Evolutionary conservation across 2,888 invertebrate species (phyloP).

Genomic region (Callyntrura sp.): DNA sequence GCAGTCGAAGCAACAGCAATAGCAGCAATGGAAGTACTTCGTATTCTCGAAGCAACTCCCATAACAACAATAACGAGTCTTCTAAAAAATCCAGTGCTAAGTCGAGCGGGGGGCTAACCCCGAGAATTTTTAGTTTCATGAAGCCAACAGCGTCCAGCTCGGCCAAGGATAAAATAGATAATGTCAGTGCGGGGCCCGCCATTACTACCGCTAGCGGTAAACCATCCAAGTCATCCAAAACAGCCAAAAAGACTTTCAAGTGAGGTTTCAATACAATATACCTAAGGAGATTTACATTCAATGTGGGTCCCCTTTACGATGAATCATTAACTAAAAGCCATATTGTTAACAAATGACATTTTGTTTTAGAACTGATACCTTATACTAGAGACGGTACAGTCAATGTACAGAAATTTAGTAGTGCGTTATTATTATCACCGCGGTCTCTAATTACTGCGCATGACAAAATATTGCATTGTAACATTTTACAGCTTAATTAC

Average conservation of each 20-base stretch:
- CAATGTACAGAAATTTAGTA: too few species aligned
- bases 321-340: too few species aligned
- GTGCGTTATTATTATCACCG: too few species aligned
- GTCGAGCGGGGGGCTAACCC: constrained; percentile 80
- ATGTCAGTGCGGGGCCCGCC: not conserved
- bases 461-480: too few species aligned
- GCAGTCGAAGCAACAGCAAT: constrained; percentile 88
- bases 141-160: constrained; percentile 94
- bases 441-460: too few species aligned
- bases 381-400: too few species aligned
- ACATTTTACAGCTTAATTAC: too few species aligned
- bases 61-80: constrained; percentile 86
- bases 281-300: too few species aligned
- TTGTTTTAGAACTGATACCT: too few species aligned
- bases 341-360: too few species aligned
- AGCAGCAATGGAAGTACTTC: constrained; percentile 86
- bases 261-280: constrained; percentile 3
- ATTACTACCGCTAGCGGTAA: constrained; percentile 21
- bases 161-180: constrained; percentile 88
- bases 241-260: constrained; percentile 66
- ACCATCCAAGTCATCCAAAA: constrained; percentile 77
- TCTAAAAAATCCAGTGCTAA: constrained; percentile 84
- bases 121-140: constrained; percentile 90
- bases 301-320: too few species aligned
- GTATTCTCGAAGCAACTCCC: constrained; percentile 86